phyloP scores from a whole-genome alignment of 2,113 vertebrate genomes.

The Serilophus lunatus region DNA sequence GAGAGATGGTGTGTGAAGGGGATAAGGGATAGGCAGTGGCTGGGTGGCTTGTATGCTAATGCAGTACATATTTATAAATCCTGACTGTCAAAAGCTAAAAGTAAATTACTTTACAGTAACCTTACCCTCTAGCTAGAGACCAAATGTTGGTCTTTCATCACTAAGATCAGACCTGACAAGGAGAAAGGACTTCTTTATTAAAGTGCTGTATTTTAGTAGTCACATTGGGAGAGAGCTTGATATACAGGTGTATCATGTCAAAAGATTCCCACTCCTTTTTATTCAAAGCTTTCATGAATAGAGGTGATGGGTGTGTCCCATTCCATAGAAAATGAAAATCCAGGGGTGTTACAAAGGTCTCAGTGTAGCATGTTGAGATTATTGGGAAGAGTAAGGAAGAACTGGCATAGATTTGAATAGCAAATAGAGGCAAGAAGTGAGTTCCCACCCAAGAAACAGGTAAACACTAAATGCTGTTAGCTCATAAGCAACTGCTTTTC shows the following conservation, averaged over 20 bases:
- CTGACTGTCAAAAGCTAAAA: background rate
- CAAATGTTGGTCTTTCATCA: background rate
- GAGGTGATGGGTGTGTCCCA: background rate
- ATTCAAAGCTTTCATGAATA: background rate
- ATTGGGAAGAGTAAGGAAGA: background rate
- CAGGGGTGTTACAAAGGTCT: rapidly evolving
- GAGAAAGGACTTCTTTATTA: background rate
- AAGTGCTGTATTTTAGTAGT: background rate
- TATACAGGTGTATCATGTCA: background rate
- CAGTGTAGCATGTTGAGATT: background rate
- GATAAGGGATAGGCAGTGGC: background rate
- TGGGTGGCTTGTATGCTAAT: background rate
- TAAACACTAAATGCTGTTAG: background rate
- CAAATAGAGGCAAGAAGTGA: background rate
- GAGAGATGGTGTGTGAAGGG: background rate
- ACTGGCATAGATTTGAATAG: background rate
- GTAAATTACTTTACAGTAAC: background rate
- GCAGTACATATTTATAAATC: background rate
- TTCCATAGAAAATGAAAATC: background rate
- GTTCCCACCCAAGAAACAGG: background rate
- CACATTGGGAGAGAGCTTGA: background rate
- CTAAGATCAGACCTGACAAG: background rate
- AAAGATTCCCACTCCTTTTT: background rate
- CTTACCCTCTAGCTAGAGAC: background rate
- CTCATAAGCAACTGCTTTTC: too few species aligned